phyloP scores from a whole-genome alignment of 1,140 invertebrate species.

The Drosophila sulfurigaster region DNA sequence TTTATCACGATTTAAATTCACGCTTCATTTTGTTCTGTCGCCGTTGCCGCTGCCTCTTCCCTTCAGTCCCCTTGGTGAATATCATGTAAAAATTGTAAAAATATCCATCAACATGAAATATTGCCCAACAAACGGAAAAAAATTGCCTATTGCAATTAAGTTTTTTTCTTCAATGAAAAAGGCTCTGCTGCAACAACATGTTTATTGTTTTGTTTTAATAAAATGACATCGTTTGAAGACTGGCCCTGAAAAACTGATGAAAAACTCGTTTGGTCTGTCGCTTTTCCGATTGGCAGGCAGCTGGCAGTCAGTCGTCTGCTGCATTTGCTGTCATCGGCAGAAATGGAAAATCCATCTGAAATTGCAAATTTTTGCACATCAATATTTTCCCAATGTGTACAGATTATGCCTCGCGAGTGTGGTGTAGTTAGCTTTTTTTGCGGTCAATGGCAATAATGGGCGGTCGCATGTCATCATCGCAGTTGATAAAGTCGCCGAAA shows the following conservation, averaged over 20 bases:
- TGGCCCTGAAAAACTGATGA: constrained; percentile 1
- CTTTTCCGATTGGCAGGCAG: constrained; percentile 1
- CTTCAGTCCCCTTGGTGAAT: not conserved
- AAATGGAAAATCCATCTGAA: constrained; percentile 53
- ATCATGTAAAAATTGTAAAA: constrained; percentile 6
- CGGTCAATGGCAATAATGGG: constrained; percentile 42
- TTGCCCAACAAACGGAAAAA: not conserved
- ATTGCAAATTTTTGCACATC: constrained; percentile 41
- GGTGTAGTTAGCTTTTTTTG: constrained; percentile 39
- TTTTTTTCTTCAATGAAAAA: constrained; percentile 12
- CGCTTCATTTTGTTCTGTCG: not conserved
- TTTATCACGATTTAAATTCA: not conserved
- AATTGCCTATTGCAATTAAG: constrained; percentile 17
- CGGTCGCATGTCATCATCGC: not conserved
- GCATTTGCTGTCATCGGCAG: constrained; percentile 40
- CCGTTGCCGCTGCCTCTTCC: not conserved
- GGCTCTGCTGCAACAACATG: not conserved
- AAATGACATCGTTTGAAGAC: constrained; percentile 10
- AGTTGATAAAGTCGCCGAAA: constrained; percentile 9
- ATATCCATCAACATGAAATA: constrained; percentile 12
- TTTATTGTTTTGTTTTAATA: constrained; percentile 11
- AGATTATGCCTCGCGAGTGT: constrained; percentile 21
- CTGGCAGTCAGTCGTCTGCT: not conserved
- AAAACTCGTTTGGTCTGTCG: constrained; percentile 18
- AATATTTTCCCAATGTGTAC: constrained; percentile 34